These are phyloP conservation scores for Oreotrochilus melanogaster DNA, from an alignment of 2,113 vertebrate genomes.

Conservation along the genomic window DNA sequence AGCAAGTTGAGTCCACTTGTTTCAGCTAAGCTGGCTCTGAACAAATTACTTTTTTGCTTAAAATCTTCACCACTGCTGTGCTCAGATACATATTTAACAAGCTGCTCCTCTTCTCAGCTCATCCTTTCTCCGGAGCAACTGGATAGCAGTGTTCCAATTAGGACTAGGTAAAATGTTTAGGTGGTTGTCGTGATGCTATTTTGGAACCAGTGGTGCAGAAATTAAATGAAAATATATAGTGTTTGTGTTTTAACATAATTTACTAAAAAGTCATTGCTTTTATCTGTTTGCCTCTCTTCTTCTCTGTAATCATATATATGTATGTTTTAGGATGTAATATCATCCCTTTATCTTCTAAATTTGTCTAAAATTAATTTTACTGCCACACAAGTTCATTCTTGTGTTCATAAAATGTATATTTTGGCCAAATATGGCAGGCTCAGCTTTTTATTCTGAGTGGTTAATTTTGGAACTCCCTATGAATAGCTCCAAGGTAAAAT, in stretches of 20 bases:
- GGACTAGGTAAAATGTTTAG: background rate
- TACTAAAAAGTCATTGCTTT: background rate
- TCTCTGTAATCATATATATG: background rate
- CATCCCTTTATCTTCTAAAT: background rate
- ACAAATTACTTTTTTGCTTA: too few species aligned
- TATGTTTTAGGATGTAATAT: background rate
- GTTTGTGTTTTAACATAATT: background rate
- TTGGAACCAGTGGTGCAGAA: background rate
- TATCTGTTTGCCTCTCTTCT: background rate
- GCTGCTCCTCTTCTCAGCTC: too few species aligned
- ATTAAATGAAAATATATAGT: background rate
- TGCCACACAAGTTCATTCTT: background rate
- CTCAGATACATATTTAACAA: too few species aligned
- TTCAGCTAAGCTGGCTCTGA: too few species aligned
- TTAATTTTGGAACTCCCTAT: background rate
- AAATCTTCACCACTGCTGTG: too few species aligned
- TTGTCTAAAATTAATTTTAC: background rate
- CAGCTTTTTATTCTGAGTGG: background rate
- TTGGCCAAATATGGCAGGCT: background rate
- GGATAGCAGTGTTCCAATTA: background rate
- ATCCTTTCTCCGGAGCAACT: background rate
- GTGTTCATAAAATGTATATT: background rate
- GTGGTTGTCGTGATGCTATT: background rate
- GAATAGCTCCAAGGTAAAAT: background rate
- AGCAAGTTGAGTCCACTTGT: too few species aligned